phyloP scores from a whole-genome alignment of 2,888 invertebrate genomes.

The Sycophila texana region DNA sequence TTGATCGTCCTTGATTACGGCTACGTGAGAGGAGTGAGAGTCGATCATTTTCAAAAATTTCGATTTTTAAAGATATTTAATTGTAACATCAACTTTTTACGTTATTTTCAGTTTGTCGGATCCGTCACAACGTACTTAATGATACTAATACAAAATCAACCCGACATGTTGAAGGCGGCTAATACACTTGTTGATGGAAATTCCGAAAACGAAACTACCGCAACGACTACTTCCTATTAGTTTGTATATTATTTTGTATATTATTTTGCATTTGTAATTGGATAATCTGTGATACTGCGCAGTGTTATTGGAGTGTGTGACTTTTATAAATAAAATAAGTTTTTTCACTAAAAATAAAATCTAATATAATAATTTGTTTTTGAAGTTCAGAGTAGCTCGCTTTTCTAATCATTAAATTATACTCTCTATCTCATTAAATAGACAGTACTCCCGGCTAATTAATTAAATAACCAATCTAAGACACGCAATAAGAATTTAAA shows the following conservation, averaged over 20 bases:
- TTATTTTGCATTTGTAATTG: neutral
- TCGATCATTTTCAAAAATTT: neutral
- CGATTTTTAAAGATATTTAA: neutral
- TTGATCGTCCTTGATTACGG: constrained; percentile 56
- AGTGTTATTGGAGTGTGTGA: neutral
- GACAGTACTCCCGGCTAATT: neutral
- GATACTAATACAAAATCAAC: constrained; percentile 58
- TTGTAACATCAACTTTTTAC: neutral
- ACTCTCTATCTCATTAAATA: neutral
- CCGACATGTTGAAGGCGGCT: constrained; percentile 24
- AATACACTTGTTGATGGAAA: neutral
- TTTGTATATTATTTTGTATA: neutral
- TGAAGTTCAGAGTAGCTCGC: no score
- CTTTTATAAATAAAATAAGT: no score
- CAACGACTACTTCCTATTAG: neutral
- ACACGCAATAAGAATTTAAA: neutral
- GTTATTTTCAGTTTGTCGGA: constrained; percentile 51
- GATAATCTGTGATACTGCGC: neutral
- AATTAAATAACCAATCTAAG: neutral
- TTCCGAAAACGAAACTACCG: neutral
- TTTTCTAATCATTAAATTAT: no score
- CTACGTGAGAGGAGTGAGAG: constrained; percentile 57
- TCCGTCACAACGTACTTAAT: constrained; percentile 57
- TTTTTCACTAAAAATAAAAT: no score
- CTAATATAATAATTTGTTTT: no score